These are phyloP conservation scores for Andrena hattorfiana DNA, from an alignment of 2,888 invertebrate genomes.

Conservation along the genomic window DNA sequence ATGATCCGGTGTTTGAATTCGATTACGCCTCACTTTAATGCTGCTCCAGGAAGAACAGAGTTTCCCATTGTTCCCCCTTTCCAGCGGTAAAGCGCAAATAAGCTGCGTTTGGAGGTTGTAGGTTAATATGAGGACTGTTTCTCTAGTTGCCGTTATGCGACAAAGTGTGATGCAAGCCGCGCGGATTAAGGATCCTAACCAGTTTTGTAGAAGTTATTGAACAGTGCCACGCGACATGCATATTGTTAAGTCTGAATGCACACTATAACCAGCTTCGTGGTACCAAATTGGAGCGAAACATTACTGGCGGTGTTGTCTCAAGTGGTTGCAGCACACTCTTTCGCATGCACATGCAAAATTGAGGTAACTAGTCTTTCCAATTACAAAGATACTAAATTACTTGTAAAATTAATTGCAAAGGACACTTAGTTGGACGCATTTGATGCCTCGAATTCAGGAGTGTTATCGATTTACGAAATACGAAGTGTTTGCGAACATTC, in stretches of 20 bases:
- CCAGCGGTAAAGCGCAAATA: slow-evolving; percentile 39
- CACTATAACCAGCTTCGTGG: neutral
- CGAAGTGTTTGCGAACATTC: too few species aligned
- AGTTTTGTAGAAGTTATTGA: slow-evolving; percentile 28
- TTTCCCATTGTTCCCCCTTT: slow-evolving; percentile 28
- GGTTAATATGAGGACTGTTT: slow-evolving; percentile 35
- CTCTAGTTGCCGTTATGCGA: neutral
- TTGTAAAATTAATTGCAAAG: neutral
- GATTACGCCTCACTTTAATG: slow-evolving; percentile 32
- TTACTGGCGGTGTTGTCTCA: neutral
- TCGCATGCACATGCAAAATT: neutral
- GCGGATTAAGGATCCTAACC: slow-evolving; percentile 15
- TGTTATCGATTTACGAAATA: too few species aligned
- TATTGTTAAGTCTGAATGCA: neutral
- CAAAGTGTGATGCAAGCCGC: slow-evolving; percentile 1
- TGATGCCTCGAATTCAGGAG: too few species aligned
- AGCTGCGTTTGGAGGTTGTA: neutral
- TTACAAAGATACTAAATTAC: neutral
- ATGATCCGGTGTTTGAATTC: slow-evolving; percentile 56
- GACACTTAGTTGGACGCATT: too few species aligned
- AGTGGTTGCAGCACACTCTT: neutral
- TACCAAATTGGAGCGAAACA: neutral
- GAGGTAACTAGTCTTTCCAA: neutral
- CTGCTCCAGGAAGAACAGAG: slow-evolving; percentile 35
- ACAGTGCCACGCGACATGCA: neutral